These are phyloP conservation scores for Danio aesculapii DNA, from an alignment of 2,797 vertebrate species.

Conservation along the genomic window DNA sequence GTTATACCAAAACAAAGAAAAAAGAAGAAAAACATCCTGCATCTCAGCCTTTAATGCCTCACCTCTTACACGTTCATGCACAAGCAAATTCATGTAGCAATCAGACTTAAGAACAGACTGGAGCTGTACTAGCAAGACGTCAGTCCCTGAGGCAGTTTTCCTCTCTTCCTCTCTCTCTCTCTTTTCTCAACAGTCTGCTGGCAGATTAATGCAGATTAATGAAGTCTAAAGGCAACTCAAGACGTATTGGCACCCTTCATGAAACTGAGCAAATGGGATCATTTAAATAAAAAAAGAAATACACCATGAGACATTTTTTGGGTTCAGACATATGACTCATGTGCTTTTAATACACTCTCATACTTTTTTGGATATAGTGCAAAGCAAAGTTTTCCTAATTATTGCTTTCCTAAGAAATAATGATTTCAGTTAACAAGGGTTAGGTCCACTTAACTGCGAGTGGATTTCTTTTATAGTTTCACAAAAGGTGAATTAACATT, in stretches of 20 bases:
- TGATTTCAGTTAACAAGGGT: neutral
- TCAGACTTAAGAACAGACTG: constrained; percentile 38
- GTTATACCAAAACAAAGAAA: neutral
- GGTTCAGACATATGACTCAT: neutral
- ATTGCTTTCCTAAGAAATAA: neutral
- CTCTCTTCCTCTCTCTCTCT: neutral
- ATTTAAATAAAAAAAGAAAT: constrained; percentile 22
- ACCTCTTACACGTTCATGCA: constrained; percentile 37
- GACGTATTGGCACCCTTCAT: constrained; percentile 21
- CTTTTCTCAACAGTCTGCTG: constrained; percentile 5
- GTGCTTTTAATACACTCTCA: neutral
- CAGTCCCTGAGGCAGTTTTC: constrained; percentile 21
- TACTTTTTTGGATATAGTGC: neutral
- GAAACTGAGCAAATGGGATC: constrained; percentile 9
- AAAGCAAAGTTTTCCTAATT: neutral
- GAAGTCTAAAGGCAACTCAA: constrained; percentile 23
- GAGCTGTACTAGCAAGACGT: constrained; percentile 26
- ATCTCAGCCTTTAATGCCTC: constrained; percentile 24
- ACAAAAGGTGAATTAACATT: neutral
- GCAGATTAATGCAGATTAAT: constrained; percentile 39
- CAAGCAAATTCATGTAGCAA: constrained; percentile 23
- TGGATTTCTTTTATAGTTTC: neutral
- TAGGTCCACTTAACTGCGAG: neutral
- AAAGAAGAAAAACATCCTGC: neutral
- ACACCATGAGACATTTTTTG: constrained; percentile 22